These are phyloP conservation scores for Aphelenchoides avenae DNA, from an alignment of 1,140 invertebrate genomes.

Conservation along the genomic window DNA sequence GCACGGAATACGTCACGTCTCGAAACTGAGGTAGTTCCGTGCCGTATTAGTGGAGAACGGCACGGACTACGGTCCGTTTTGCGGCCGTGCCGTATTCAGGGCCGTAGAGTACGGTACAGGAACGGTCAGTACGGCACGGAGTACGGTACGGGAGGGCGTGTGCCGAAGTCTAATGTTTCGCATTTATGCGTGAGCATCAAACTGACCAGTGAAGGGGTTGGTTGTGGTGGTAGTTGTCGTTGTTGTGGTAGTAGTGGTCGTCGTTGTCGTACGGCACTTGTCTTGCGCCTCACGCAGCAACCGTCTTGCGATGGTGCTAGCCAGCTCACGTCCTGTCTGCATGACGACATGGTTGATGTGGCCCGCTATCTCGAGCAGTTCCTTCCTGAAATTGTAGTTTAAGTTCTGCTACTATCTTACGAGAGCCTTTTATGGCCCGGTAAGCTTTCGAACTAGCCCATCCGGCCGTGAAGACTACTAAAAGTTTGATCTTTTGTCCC, in stretches of 20 bases:
- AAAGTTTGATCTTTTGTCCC: constrained; percentile 6
- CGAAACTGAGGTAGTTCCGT: too few species aligned
- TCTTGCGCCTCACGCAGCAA: constrained; percentile 53
- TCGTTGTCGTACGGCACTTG: constrained; percentile 54
- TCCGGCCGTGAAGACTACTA: background rate
- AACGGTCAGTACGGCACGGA: too few species aligned
- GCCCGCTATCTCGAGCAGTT: constrained; percentile 53
- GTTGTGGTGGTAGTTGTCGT: constrained; percentile 52
- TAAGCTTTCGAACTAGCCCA: constrained; percentile 14
- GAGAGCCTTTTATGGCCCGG: too few species aligned
- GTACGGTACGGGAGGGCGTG: too few species aligned
- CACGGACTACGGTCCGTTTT: too few species aligned
- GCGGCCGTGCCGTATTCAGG: too few species aligned
- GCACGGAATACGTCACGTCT: too few species aligned
- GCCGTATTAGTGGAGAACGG: too few species aligned
- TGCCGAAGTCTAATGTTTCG: too few species aligned
- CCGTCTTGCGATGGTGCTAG: constrained; percentile 51
- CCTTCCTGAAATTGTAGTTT: constrained; percentile 36
- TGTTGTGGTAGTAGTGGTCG: constrained; percentile 53
- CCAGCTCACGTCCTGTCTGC: constrained; percentile 53
- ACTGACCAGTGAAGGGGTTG: constrained; percentile 43
- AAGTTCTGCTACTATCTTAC: background rate
- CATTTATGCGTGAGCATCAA: too few species aligned
- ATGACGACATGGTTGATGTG: constrained; percentile 56
- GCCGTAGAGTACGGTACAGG: too few species aligned